Evolutionary conservation across 1,140 invertebrate species (phyloP).

Genomic region (Neodiprion lecontei): DNA sequence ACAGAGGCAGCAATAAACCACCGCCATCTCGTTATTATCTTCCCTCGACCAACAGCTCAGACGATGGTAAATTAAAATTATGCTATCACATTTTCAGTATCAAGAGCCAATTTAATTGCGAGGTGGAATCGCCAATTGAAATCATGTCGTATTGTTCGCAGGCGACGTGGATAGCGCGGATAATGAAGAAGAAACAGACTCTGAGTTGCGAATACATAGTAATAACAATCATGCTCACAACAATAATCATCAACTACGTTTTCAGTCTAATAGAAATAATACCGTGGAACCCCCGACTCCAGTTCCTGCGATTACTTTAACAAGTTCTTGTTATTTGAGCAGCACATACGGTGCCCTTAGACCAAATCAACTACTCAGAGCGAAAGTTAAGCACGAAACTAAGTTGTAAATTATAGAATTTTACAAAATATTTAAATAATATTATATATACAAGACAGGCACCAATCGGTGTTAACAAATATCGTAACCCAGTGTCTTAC

Average conservation of each 20-base stretch:
- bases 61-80: constrained; percentile 64
- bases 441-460: too few relatives aligned
- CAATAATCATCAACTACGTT: constrained; percentile 29
- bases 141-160: constrained; percentile 34
- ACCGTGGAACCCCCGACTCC: constrained; percentile 29
- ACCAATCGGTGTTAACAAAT: too few relatives aligned
- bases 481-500: not conserved
- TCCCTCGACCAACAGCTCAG: constrained; percentile 84
- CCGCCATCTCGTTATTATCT: constrained; percentile 70
- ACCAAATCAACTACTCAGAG: constrained; percentile 50
- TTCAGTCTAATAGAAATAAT: constrained; percentile 36
- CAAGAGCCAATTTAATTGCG: constrained; percentile 13
- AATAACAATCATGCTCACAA: constrained; percentile 30
- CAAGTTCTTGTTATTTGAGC: constrained; percentile 45
- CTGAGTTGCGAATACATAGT: constrained; percentile 40
- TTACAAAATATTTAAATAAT: too few relatives aligned
- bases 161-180: constrained; percentile 73
- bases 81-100: constrained; percentile 3
- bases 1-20: constrained; percentile 60
- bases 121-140: constrained; percentile 2
- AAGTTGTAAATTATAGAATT: constrained; percentile 44
- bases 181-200: constrained; percentile 65
- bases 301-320: constrained; percentile 29
- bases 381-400: constrained; percentile 59
- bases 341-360: constrained; percentile 47